phyloP scores from a whole-genome alignment of 2,888 invertebrate genomes.

The Erynnis tages region DNA sequence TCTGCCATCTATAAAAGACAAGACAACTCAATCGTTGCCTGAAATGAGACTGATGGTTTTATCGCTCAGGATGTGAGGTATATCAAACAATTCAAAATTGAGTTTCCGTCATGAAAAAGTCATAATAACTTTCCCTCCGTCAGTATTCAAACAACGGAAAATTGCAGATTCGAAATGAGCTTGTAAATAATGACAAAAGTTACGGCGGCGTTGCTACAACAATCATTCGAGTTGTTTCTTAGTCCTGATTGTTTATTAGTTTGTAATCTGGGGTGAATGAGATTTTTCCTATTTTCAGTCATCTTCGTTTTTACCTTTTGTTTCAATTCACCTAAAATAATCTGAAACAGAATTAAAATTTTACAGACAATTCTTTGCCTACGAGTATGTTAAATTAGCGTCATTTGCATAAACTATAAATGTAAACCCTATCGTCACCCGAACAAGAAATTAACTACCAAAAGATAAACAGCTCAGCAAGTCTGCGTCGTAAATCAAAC shows the following conservation, averaged over 20 bases:
- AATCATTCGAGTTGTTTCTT: constrained; percentile 6
- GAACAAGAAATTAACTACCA: background rate
- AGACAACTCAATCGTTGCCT: too few species aligned
- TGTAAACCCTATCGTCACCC: too few species aligned
- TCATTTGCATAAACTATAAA: too few species aligned
- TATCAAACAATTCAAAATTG: constrained; percentile 25
- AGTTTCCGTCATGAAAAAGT: constrained; percentile 20
- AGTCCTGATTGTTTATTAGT: background rate
- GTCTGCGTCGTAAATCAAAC: constrained; percentile 12
- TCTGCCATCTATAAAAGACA: too few species aligned
- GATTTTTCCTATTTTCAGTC: too few species aligned
- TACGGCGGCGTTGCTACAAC: constrained; percentile 1
- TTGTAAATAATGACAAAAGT: constrained; percentile 24
- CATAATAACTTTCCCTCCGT: constrained; percentile 4
- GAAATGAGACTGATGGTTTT: too few species aligned
- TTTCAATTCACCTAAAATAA: too few species aligned
- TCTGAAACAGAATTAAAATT: too few species aligned
- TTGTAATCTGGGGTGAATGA: background rate
- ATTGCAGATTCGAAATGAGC: constrained; percentile 14
- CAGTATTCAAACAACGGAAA: constrained; percentile 6
- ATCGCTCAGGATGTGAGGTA: constrained; percentile 1
- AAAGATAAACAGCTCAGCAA: background rate
- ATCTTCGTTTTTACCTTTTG: too few species aligned
- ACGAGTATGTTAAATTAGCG: too few species aligned
- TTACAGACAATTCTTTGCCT: too few species aligned